Conservation (phyloP, 2,797 vertebrate genomes). For the Acipenser transmontanus region DNA sequence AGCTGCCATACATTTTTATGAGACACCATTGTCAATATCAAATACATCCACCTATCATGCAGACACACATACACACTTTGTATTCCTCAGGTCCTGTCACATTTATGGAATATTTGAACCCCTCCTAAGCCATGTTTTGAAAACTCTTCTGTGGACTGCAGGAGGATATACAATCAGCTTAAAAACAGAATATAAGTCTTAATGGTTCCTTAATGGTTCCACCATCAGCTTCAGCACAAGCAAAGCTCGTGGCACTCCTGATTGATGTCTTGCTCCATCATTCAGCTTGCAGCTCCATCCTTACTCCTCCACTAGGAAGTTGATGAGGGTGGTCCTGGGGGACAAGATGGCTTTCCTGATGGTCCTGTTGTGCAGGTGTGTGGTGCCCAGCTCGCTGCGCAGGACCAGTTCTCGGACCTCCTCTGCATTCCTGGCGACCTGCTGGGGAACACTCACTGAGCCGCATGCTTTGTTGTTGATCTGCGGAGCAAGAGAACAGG, state of each 20-base stretch:
- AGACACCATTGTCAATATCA: too few relatives aligned
- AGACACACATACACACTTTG: not conserved
- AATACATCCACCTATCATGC: not conserved
- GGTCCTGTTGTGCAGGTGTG: conserved; percentile 57
- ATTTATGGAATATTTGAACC: too few relatives aligned
- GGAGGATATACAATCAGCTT: too few relatives aligned
- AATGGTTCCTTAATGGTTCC: too few relatives aligned
- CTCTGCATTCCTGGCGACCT: conserved; percentile 63
- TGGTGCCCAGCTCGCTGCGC: conserved; percentile 70
- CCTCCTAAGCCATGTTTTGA: too few relatives aligned
- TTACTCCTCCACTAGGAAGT: conserved; percentile 80
- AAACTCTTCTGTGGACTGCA: too few relatives aligned
- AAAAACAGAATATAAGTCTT: too few relatives aligned
- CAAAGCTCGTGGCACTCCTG: too few relatives aligned
- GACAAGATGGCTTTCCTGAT: conserved; percentile 84
- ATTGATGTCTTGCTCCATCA: too few relatives aligned
- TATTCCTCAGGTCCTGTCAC: not conserved
- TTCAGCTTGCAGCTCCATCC: not conserved
- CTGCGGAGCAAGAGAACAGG: conserved; percentile 46
- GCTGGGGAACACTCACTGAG: conserved; percentile 65
- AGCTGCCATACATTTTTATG: too few relatives aligned
- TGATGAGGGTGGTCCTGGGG: conserved; percentile 83
- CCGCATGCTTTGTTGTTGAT: conserved; percentile 88
- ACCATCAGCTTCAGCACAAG: too few relatives aligned
- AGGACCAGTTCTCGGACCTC: conserved; percentile 70